Percentiles rank a stretch among this genome's conserved stretches.
phyloP scores from a whole-genome alignment of 2,113 vertebrate genomes.

The Syngnathus typhle region DNA sequence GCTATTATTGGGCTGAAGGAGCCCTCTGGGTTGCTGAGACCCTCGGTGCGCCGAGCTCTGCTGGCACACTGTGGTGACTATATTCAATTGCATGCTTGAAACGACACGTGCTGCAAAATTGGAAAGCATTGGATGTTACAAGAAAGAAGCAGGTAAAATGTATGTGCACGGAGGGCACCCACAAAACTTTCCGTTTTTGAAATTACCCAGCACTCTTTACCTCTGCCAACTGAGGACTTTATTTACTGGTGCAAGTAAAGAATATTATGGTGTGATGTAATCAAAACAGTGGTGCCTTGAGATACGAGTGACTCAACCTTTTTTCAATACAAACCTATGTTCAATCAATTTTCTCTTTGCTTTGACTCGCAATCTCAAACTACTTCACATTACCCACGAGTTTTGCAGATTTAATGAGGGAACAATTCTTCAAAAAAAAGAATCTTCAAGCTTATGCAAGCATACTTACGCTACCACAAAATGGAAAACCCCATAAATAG shows the following conservation, averaged over 20 bases:
- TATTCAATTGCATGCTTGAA: constrained; percentile 41
- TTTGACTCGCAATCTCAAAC: background rate
- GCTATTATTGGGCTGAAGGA: constrained; percentile 33
- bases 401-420: background rate
- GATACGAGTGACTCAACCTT: background rate
- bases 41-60: constrained; percentile 39
- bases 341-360: background rate
- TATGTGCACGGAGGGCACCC: background rate
- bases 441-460: background rate
- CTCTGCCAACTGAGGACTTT: background rate
- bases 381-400: background rate
- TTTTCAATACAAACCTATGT: background rate
- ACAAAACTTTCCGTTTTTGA: background rate
- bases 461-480: background rate
- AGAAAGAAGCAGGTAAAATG: background rate
- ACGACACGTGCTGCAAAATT: constrained; percentile 8
- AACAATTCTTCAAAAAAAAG: background rate
- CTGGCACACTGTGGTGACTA: constrained; percentile 59
- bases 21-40: constrained; percentile 22
- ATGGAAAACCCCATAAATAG: background rate
- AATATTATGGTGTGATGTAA: background rate
- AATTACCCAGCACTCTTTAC: background rate
- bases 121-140: background rate
- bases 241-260: background rate
- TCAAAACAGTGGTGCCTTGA: background rate